phyloP scores from a whole-genome alignment of 2,113 vertebrate species.

The Thryonomys swinderianus region DNA sequence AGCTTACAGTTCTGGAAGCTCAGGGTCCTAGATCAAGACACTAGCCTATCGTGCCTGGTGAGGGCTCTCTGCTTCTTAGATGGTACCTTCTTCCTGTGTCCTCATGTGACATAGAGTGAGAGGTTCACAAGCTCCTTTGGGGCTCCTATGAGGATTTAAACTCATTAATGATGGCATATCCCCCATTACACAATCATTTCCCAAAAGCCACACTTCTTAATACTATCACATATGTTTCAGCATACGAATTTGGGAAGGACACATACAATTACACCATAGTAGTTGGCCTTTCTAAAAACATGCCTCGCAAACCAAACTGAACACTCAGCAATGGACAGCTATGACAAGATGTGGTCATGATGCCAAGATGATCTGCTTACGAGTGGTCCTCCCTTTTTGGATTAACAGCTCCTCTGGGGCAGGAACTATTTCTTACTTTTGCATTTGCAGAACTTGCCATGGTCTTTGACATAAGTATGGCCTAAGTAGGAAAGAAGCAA shows the following conservation, averaged over 20 bases:
- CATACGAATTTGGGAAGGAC: not conserved
- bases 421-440: conserved; percentile 1
- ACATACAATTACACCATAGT: not conserved
- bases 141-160: not conserved
- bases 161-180: not conserved
- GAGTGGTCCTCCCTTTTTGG: not conserved
- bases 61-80: not conserved
- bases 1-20: not conserved
- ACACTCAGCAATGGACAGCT: not conserved
- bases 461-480: conserved; percentile 17
- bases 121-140: not conserved
- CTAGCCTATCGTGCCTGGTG: not conserved
- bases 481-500: not conserved
- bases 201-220: conserved; percentile 1
- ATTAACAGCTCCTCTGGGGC: not conserved
- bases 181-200: not conserved
- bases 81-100: not conserved
- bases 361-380: not conserved
- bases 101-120: not conserved
- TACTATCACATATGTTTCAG: not conserved
- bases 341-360: not conserved
- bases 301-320: not conserved
- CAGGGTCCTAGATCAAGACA: not conserved
- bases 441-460: not conserved
- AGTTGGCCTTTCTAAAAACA: not conserved